Conservation (phyloP, 2,888 invertebrate species). For the Siphlonurus alternatus region DNA sequence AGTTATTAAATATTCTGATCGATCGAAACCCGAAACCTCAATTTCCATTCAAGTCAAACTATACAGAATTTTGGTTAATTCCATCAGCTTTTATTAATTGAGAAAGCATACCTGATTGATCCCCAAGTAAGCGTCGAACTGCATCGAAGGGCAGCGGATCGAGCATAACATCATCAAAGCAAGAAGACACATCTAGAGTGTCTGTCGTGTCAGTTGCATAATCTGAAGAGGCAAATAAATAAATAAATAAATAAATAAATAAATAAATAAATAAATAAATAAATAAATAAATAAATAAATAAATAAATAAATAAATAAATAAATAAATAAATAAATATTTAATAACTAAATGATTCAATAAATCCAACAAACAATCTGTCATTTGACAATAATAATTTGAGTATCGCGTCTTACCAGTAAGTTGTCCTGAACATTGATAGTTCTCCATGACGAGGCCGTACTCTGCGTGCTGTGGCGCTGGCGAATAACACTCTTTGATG, state of each 20-base stretch:
- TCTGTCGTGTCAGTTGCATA: not conserved
- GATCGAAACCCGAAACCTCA: no score
- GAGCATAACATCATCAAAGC: not conserved
- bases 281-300: not conserved
- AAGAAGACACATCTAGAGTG: not conserved
- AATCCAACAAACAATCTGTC: no score
- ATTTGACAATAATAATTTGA: no score
- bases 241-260: not conserved
- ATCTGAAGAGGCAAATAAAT: not conserved
- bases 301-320: not conserved
- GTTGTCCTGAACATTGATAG: not conserved
- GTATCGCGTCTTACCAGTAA: not conserved
- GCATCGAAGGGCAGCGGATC: not conserved
- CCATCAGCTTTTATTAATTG: no score
- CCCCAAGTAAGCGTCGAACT: not conserved
- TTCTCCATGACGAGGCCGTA: not conserved
- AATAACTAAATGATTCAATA: not conserved
- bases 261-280: not conserved
- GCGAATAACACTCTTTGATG: not conserved
- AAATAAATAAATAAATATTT: not conserved
- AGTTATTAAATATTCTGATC: no score
- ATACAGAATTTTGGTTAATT: no score
- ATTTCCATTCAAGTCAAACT: no score
- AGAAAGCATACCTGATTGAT: not conserved
- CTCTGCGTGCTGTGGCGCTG: not conserved